Base-by-base conservation (phyloP, 2,888 invertebrate species). In the Polydrusus cervinus region DNA sequence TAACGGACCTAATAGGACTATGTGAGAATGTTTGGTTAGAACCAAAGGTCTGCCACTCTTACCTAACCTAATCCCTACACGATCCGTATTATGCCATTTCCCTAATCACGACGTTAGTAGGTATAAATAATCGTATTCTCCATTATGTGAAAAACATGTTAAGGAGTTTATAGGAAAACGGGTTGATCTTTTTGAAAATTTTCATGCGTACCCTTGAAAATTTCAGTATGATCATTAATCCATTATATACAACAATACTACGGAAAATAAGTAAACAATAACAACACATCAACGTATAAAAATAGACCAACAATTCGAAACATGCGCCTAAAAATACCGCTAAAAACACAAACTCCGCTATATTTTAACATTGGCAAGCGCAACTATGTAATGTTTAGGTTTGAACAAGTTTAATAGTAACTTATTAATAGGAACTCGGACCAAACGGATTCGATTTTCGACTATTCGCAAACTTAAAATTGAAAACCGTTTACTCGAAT, bases 311-410 rank as follows among this genome's bases (percentile, higher is more conserved):
- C 57, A 45, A 68, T 68, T 68, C 30, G 8, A 45, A 57, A 30
- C 16, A 68, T 68, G 43, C 25, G 57, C 45, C 40, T 55, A 68
- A 68, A 67, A 68, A 43, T 55, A 68, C 14, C 57, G 43, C n/a
- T n/a, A 55, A 68, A 68, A 68, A 43, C 67, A 68, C 55, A 55
- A 45, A 40, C 67, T 57, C 20, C 43, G 40, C 47, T 30, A 65
- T 34, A 51, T 49, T 65, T 65, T 65, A 51, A 49, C 14, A 16
- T 65, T 49, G 65, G 65, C 65, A 14, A 18, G 45, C n/a, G n/a
- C 13, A 20, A 53, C 38, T 53, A 53, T 53, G 18, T 53, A 40
- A 53, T 53, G 53, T 38, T 49, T 64, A n/a, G 13, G 25, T 14
- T 38, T 53, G 66, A 18, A 14, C 49, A 7, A n/a, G 25, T 14